phyloP scores from a whole-genome alignment of 2,797 vertebrate species.

The Sylvilagus floridanus region DNA sequence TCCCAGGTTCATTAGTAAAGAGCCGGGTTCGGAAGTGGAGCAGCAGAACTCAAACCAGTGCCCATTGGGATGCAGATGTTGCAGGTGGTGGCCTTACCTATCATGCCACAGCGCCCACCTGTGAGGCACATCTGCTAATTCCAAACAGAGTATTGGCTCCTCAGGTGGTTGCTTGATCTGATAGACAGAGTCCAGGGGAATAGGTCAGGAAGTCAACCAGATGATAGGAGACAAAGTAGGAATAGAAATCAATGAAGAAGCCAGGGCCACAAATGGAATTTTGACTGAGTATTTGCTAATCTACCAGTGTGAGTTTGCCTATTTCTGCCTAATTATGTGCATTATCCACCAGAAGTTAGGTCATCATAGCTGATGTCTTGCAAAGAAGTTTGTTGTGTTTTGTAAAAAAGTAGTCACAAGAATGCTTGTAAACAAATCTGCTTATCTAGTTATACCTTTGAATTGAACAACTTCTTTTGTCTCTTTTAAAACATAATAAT shows the following conservation, averaged over 20 bases:
- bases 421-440: slow-evolving; percentile 82
- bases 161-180: slow-evolving; percentile 80
- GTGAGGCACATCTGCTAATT: slow-evolving; percentile 81
- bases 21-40: too few species aligned
- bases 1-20: too few species aligned
- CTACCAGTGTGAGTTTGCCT: slow-evolving; percentile 75
- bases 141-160: slow-evolving; percentile 86
- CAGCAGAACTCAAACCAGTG: too few species aligned
- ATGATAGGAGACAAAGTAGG: slow-evolving; percentile 81
- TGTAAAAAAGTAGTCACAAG: slow-evolving; percentile 79
- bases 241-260: slow-evolving; percentile 85
- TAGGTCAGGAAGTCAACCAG: slow-evolving; percentile 78
- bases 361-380: slow-evolving; percentile 80
- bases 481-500: slow-evolving; percentile 65
- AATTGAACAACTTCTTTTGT: slow-evolving; percentile 84
- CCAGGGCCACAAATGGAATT: slow-evolving; percentile 91
- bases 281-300: slow-evolving; percentile 90
- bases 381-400: slow-evolving; percentile 82
- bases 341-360: slow-evolving; percentile 83
- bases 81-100: too few species aligned
- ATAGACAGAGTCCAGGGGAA: slow-evolving; percentile 79
- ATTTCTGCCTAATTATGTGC: slow-evolving; percentile 85
- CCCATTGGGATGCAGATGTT: too few species aligned
- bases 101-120: too few species aligned
- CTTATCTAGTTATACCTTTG: slow-evolving; percentile 80